These are phyloP conservation scores for Misgurnus mizolepis DNA, from an alignment of 2,113 vertebrate genomes.

Conservation along the genomic window DNA sequence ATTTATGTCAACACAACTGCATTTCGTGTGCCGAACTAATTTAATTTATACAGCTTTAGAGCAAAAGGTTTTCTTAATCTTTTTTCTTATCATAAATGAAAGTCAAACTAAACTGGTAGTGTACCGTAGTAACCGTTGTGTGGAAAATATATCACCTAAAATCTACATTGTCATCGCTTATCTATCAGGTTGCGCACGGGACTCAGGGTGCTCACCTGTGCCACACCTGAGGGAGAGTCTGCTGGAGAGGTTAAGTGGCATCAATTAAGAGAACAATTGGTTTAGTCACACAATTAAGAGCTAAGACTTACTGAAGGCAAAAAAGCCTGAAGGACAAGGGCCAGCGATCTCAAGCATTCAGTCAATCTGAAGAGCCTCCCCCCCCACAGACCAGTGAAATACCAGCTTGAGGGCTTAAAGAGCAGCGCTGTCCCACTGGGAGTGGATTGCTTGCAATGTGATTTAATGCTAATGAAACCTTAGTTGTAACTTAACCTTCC, in stretches of 20 bases:
- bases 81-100: too few relatives aligned
- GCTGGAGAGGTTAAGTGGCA: constrained; percentile 62
- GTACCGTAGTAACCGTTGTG: background rate
- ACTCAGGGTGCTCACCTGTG: constrained; percentile 59
- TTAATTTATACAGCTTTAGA: too few relatives aligned
- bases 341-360: constrained; percentile 73
- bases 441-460: constrained; percentile 43
- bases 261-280: constrained; percentile 80
- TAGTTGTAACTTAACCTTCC: constrained; percentile 49
- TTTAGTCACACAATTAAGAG: constrained; percentile 79
- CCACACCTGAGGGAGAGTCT: constrained; percentile 63
- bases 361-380: constrained; percentile 62
- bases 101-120: too few relatives aligned
- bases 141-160: constrained; percentile 10
- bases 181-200: constrained; percentile 44
- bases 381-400: constrained; percentile 64
- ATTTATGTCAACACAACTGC: too few relatives aligned
- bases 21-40: too few relatives aligned
- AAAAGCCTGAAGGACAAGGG: constrained; percentile 72
- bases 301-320: constrained; percentile 72
- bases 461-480: constrained; percentile 53
- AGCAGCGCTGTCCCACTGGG: constrained; percentile 28
- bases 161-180: constrained; percentile 34
- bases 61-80: too few relatives aligned
- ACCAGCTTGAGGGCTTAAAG: constrained; percentile 63